These are phyloP conservation scores for Palaemon carinicauda DNA, from an alignment of 1,140 invertebrate genomes.

Conservation along the genomic window DNA sequence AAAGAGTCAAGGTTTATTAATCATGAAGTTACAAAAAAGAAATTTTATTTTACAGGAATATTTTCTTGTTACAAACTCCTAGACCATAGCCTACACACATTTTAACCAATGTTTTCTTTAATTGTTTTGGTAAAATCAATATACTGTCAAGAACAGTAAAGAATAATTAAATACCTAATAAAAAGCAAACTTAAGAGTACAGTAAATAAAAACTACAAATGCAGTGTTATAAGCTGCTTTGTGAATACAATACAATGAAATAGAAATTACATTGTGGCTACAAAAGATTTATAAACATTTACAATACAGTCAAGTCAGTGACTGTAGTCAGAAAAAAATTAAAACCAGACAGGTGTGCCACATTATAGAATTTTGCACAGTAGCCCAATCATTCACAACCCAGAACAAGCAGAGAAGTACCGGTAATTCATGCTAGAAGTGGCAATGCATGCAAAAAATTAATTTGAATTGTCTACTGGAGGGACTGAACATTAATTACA, in stretches of 20 bases:
- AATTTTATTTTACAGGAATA: conserved; percentile 56
- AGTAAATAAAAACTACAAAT: conserved; percentile 35
- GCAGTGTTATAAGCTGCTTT: conserved; percentile 22
- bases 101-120: conserved; percentile 46
- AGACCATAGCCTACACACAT: conserved; percentile 49
- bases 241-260: not conserved
- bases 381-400: conserved; percentile 42
- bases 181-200: conserved; percentile 11
- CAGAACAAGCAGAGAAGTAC: conserved; percentile 36
- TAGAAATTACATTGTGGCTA: not conserved
- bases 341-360: no score
- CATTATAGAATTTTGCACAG: conserved; percentile 5
- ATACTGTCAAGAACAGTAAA: not conserved
- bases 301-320: no score
- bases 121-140: not conserved
- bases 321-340: no score
- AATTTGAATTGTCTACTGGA: no score
- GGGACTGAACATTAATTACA: no score
- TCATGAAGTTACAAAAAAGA: conserved; percentile 15
- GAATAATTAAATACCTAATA: conserved; percentile 12
- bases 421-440: conserved; percentile 25
- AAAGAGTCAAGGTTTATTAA: no score
- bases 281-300: no score
- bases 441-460: not conserved
- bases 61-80: conserved; percentile 53